A percentile compares a stretch with the other conserved stretches of the same genome.
Evolutionary conservation across 2,113 vertebrate genomes (phyloP).

Genomic region (Eonycteris spelaea): DNA sequence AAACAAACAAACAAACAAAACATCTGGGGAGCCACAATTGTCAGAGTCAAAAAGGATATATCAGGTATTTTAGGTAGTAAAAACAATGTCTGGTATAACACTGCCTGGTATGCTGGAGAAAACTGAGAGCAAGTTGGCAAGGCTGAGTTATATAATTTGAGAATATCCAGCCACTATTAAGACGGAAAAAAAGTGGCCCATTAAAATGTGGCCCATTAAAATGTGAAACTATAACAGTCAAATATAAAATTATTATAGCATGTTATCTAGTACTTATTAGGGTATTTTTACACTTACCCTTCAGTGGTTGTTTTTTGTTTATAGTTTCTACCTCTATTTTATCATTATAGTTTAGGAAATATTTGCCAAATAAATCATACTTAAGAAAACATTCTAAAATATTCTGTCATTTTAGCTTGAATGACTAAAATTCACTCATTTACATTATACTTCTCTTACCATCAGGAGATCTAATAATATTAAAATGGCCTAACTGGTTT

Average conservation of each 20-base stretch:
- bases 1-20: background rate
- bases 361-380: background rate
- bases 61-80: background rate
- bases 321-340: background rate
- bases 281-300: background rate
- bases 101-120: background rate
- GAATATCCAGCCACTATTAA: background rate
- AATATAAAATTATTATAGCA: background rate
- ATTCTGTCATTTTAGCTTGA: slow-evolving; percentile 1
- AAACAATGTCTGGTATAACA: background rate
- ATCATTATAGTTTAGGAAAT: background rate
- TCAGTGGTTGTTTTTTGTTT: background rate
- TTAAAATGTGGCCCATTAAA: background rate
- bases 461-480: background rate
- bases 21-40: background rate
- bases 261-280: background rate
- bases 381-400: slow-evolving; percentile 13
- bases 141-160: background rate
- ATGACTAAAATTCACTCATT: background rate
- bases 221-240: background rate
- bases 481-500: background rate
- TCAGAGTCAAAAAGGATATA: background rate
- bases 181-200: background rate
- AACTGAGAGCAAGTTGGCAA: background rate
- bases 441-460: background rate